Percentiles rank a stretch among this genome's conserved stretches.
Evolutionary conservation across 1,140 invertebrate species (phyloP).

Genomic region (Formica exsecta): DNA sequence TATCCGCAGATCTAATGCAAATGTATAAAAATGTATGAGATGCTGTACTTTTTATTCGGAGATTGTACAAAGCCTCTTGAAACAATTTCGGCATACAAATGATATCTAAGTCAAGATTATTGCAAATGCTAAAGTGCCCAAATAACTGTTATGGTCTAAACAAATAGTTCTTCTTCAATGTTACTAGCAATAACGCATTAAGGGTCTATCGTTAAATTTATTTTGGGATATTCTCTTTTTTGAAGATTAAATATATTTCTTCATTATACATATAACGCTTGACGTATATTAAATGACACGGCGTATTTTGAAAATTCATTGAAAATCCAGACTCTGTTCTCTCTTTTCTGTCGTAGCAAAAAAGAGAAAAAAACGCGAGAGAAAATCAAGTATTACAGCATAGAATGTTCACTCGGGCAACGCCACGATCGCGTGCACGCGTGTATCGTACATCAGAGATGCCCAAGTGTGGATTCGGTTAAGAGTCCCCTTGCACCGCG

Average conservation of each 20-base stretch:
- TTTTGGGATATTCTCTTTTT: too few species aligned
- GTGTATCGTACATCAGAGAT: constrained; percentile 44
- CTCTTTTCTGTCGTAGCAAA: not conserved
- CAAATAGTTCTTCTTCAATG: not conserved
- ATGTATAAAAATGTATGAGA: constrained; percentile 9
- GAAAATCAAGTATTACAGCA: not conserved
- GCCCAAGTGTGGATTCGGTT: constrained; percentile 37
- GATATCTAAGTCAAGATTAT: not conserved
- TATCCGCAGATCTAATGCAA: not conserved
- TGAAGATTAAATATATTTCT: too few species aligned
- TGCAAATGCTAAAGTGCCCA: not conserved
- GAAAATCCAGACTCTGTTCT: not conserved
- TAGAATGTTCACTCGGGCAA: constrained; percentile 1
- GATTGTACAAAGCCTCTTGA: not conserved
- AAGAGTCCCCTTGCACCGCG: constrained; percentile 27
- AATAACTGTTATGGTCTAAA: not conserved
- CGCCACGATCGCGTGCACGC: constrained; percentile 1
- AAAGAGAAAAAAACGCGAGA: not conserved
- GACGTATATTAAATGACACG: too few species aligned
- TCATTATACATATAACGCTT: too few species aligned
- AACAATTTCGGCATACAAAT: not conserved
- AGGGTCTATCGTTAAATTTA: not conserved
- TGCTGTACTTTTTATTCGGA: not conserved
- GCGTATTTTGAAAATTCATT: not conserved
- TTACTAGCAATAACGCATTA: not conserved